These are phyloP conservation scores for Mystacornis crossleyi DNA, from an alignment of 2,113 vertebrate genomes.

Conservation along the genomic window DNA sequence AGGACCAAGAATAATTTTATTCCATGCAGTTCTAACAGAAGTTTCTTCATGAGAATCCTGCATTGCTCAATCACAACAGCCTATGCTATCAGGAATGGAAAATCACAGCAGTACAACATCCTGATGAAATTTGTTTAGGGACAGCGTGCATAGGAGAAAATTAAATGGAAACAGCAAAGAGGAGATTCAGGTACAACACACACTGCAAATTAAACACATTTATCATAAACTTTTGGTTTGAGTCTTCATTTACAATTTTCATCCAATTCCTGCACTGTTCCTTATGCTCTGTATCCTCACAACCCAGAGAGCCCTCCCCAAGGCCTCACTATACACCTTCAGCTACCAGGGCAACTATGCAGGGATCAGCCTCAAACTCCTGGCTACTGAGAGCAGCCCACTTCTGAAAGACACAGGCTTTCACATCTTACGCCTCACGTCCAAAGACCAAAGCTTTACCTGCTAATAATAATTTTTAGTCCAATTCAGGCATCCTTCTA, in stretches of 20 bases:
- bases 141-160: rapidly evolving
- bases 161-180: neutral
- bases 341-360: rapidly evolving
- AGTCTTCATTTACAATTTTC: neutral
- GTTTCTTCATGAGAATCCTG: neutral
- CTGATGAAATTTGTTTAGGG: neutral
- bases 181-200: neutral
- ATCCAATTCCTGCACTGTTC: neutral
- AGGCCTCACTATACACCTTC: neutral
- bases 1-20: neutral
- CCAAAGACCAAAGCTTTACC: neutral
- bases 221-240: neutral
- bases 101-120: neutral
- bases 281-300: neutral
- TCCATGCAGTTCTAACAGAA: neutral
- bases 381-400: rapidly evolving
- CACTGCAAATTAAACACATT: neutral
- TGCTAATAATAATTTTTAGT: neutral
- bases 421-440: neutral
- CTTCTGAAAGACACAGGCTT: neutral
- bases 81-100: neutral
- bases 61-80: neutral
- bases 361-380: neutral
- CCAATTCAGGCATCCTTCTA: neutral
- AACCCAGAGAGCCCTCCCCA: neutral